Percentiles rank a stretch among this genome's conserved stretches.
These are phyloP conservation scores for Sorex fumeus DNA, from an alignment of 2,113 vertebrate species.

Conservation along the genomic window DNA sequence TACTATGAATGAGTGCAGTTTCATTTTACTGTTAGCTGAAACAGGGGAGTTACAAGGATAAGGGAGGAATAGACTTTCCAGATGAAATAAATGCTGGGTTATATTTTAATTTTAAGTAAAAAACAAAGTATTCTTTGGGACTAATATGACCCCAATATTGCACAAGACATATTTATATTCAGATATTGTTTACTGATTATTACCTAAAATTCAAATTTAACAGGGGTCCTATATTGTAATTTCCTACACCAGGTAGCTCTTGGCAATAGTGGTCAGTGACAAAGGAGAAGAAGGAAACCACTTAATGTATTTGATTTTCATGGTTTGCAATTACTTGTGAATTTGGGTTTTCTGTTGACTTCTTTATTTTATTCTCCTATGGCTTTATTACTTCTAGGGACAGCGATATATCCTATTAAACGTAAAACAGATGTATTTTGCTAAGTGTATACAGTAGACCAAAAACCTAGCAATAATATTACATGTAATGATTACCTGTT, in stretches of 20 bases:
- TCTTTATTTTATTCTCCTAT: background rate
- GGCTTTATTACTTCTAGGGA: background rate
- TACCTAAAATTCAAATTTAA: conserved; percentile 21
- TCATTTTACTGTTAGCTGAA: conserved; percentile 13
- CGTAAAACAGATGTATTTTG: background rate
- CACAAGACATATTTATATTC: background rate
- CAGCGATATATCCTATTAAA: background rate
- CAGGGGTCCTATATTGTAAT: background rate
- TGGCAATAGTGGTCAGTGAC: background rate
- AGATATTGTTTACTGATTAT: background rate
- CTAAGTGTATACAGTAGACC: background rate
- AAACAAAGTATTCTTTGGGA: background rate
- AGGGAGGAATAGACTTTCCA: background rate
- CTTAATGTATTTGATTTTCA: background rate
- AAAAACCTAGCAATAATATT: background rate
- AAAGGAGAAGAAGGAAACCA: background rate
- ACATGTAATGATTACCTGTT: background rate
- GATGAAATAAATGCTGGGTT: background rate
- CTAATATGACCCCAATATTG: background rate
- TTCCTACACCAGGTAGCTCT: background rate
- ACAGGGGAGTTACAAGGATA: background rate
- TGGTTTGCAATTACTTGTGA: conserved; percentile 1
- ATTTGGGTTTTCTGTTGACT: background rate
- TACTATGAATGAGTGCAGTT: conserved; percentile 37
- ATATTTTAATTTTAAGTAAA: conserved; percentile 48